Evolutionary conservation across 2,888 invertebrate species (phyloP), one percentile per base, ranked within the genome.

Genomic region (Dolichomitus sp.): DNA sequence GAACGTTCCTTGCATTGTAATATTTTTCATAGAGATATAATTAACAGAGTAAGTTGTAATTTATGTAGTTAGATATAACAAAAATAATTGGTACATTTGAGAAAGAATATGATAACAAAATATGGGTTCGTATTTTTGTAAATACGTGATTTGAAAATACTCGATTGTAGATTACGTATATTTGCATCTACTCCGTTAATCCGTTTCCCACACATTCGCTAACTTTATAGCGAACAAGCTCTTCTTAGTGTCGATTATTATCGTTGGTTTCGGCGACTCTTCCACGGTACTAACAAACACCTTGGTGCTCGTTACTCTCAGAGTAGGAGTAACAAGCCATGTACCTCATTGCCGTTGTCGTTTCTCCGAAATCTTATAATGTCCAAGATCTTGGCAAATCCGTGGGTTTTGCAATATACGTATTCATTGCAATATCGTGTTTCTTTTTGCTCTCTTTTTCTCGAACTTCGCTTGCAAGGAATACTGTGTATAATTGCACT

Each of bases 341-440:
- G 45, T 14, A 45, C 45, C 45, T 12, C 45, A n/a, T 45, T n/a
- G 45, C 45, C 14, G 45, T 45, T 45, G 45, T 45, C 45, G 33
- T 33, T 33, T 14, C 4, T 14, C 14, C n/a, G 12, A n/a, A 45
- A 45, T 45, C n/a, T 7, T 45, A 45, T 14, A 14, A 45, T 45
- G n/a, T 45, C 45, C 45, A 45, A 12, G 45, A 14, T 45, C 7
- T 45, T 45, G 3, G 14, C 45, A 7, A 45, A 45, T 1, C 45
- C 45, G 45, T 45, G 45, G n/a, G 14, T 45, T 45, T 45, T n/a
- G n/a, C 45, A 45, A n/a, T 45, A 14, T 12, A 45, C 14, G 45
- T 45, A 45, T 45, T 45, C 45, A n/a, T 45, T n/a, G n/a, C 45
- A 45, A 45, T 45, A 45, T 45, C 45, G 45, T 14, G 45, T 45